A percentile compares a stretch with the other conserved stretches of the same genome.
Conservation (phyloP, 2,113 vertebrate species). For the Baryphthengus martii region DNA sequence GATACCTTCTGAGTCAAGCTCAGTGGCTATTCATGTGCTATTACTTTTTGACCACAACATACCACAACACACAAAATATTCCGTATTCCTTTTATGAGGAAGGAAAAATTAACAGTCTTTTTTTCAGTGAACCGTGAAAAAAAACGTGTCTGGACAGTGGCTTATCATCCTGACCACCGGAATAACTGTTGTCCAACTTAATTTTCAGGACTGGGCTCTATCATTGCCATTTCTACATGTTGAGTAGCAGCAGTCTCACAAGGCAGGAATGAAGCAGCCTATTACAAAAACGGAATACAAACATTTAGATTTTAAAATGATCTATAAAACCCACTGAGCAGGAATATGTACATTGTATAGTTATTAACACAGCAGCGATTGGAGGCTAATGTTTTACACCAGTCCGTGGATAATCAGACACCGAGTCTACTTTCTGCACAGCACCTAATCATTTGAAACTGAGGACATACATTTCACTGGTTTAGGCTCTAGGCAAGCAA, state of each 20-base stretch:
- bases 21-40: background rate
- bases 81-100: background rate
- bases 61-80: no score
- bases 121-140: background rate
- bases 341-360: background rate
- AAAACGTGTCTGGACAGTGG: background rate
- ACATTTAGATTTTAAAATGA: slow-evolving; percentile 16
- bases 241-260: background rate
- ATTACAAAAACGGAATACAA: background rate
- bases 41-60: background rate
- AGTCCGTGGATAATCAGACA: slow-evolving; percentile 9
- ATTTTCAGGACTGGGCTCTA: background rate
- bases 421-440: background rate
- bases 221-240: background rate
- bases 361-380: slow-evolving; percentile 7
- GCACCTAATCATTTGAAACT: background rate
- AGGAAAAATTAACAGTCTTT: background rate
- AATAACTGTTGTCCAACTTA: background rate
- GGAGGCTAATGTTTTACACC: slow-evolving; percentile 4
- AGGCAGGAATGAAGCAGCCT: background rate
- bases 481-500: background rate
- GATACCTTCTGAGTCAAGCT: background rate
- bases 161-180: background rate
- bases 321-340: slow-evolving; percentile 39
- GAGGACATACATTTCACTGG: background rate